Evolutionary conservation across 2,888 invertebrate genomes (phyloP), one percentile per base, ranked within the genome.

Genomic region (Seladonia tumulorum): DNA sequence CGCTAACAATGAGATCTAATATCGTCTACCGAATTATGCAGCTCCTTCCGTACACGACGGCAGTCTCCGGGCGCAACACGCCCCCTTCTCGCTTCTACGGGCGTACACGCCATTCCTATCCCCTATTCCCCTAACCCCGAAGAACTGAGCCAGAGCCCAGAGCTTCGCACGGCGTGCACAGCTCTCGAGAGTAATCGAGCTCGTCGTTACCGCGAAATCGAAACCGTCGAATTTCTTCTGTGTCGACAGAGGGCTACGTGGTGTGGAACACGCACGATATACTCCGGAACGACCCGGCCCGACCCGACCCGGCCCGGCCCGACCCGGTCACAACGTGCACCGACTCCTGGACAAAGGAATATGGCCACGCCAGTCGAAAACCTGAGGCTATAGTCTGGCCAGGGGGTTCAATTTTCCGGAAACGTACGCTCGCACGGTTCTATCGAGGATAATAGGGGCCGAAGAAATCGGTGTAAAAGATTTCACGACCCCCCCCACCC

Each of bases 1-100:
- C 85, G 82, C 84, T 83, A 90, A 91, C 92, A 92, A 91, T 88
- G 90, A 88, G 88, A 90, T 83, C 88, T 90, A 91, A 92, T 91
- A 92, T 89, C 88, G 89, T 87, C 88, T 88, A 79, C 87, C 88
- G 88, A 92, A 92, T 91, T 90, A 91, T 91, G 86, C 88, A 87
- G 76, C 84, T 85, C 82, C 79, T 83, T 79, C 76, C 22, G 82
- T 79, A 75, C 71, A 45, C 80, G 74, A 76, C 16, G 53, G 25
- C 66, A n/a, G 53, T 78, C 60, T 42, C 68, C 53, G 22, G 18
- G 35, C 68, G 70, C 63, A 79, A 76, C 78, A 57, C 75, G 12
- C 49, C 71, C 60, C 60, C 1, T 29, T 18, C 25, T 63, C 53
- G 14, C 8, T 47, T 47, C 49, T 18, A 14, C 60, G 25, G 14